Evolutionary conservation across 2,797 vertebrate species (phyloP).

Genomic region (Xenopus petersii): DNA sequence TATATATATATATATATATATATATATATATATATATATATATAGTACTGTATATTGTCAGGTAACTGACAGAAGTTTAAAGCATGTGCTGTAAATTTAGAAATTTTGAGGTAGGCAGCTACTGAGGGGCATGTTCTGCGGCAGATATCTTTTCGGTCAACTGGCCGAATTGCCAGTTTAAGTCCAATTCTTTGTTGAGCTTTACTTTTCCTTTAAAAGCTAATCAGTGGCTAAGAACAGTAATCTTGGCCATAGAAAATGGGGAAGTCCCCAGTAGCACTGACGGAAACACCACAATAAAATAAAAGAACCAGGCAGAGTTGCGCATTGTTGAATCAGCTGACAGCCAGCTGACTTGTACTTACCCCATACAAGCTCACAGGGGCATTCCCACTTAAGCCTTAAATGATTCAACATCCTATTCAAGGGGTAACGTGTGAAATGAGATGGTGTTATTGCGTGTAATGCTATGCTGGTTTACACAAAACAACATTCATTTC

Average conservation of each 20-base stretch:
- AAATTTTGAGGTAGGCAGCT: not conserved
- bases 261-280: slow-evolving; percentile 15
- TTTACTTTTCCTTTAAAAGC: not conserved
- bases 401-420: not conserved
- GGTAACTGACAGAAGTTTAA: too few relatives aligned
- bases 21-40: too few relatives aligned
- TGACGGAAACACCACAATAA: not conserved
- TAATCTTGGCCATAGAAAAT: not conserved
- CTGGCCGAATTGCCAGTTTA: too few relatives aligned
- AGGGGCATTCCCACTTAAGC: slow-evolving; percentile 1
- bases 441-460: too few relatives aligned
- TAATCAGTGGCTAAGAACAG: not conserved
- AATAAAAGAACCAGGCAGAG: not conserved
- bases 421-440: too few relatives aligned
- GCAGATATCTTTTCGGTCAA: too few relatives aligned
- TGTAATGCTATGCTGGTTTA: too few relatives aligned
- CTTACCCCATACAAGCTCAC: not conserved
- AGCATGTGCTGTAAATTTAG: not conserved
- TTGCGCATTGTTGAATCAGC: slow-evolving; percentile 19
- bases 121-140: not conserved
- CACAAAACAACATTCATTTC: too few relatives aligned
- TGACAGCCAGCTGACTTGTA: slow-evolving; percentile 12
- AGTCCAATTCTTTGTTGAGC: too few relatives aligned
- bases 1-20: too few relatives aligned
- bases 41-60: too few relatives aligned